These are phyloP conservation scores for Folsomia candida DNA, from an alignment of 2,888 invertebrate genomes.

Conservation along the genomic window DNA sequence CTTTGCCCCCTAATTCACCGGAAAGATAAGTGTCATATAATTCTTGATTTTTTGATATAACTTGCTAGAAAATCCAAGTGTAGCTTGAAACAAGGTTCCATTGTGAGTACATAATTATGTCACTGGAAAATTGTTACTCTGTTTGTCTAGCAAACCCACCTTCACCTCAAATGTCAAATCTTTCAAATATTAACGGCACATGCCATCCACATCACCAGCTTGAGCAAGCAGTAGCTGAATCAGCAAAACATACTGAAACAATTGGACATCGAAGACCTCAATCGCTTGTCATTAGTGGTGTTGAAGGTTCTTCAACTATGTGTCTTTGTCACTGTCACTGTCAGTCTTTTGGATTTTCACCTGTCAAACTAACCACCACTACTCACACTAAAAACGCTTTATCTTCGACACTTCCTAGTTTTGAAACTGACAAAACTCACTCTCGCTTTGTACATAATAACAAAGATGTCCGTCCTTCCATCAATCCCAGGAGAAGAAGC, in stretches of 20 bases:
- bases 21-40: too few species aligned
- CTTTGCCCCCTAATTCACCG: too few species aligned
- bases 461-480: too few species aligned
- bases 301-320: conserved; percentile 35
- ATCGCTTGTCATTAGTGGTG: conserved; percentile 21
- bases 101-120: too few species aligned
- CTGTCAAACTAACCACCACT: conserved; percentile 4
- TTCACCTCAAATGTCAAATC: not conserved
- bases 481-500: too few species aligned
- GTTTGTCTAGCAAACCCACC: not conserved
- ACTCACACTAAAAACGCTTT: too few species aligned
- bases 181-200: not conserved
- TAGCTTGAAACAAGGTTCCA: too few species aligned
- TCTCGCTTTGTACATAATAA: too few species aligned
- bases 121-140: not conserved
- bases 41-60: too few species aligned
- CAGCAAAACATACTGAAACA: too few species aligned
- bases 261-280: too few species aligned
- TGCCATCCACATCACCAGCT: not conserved
- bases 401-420: not conserved
- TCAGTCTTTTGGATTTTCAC: conserved; percentile 19
- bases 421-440: conserved; percentile 6
- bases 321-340: conserved; percentile 27
- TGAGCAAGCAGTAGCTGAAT: not conserved
- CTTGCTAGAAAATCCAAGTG: too few species aligned